These are phyloP conservation scores for Hafferia zeledoni DNA, from an alignment of 2,797 vertebrate genomes.

Conservation along the genomic window DNA sequence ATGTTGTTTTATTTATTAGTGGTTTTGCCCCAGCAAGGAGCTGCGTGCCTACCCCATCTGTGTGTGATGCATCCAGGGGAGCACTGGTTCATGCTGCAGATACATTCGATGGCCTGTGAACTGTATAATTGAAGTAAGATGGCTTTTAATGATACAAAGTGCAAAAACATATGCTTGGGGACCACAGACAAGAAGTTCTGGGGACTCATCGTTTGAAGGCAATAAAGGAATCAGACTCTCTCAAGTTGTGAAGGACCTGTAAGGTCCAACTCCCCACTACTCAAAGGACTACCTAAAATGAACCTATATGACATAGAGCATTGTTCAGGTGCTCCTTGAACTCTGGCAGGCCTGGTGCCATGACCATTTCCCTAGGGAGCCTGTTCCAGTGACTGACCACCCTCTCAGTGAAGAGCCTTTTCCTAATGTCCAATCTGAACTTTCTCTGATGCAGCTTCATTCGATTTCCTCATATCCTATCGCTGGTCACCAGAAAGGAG, in stretches of 20 bases:
- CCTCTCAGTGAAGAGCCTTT: not conserved
- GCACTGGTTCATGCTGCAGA: not conserved
- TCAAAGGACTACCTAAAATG: not conserved
- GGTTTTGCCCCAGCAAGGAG: not conserved
- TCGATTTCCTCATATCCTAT: rapidly evolving
- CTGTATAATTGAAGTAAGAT: not conserved
- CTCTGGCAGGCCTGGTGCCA: not conserved
- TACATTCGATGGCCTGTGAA: not conserved
- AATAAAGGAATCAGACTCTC: not conserved
- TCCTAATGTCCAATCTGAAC: not conserved
- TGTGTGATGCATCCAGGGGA: not conserved
- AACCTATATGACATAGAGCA: not conserved
- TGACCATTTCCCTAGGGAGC: not conserved
- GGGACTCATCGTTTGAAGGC: not conserved
- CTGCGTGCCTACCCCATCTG: not conserved
- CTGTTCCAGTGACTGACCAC: not conserved
- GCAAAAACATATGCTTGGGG: not conserved
- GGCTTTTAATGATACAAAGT: not conserved
- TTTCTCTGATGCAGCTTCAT: not conserved
- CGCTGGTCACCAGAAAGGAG: not conserved
- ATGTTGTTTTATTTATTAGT: not conserved
- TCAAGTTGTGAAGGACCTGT: not conserved
- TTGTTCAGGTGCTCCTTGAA: not conserved
- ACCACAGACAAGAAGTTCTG: not conserved
- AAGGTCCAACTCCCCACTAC: not conserved